Evolutionary conservation across 2,797 vertebrate species (phyloP).

Genomic region (Sardinella longiceps): DNA sequence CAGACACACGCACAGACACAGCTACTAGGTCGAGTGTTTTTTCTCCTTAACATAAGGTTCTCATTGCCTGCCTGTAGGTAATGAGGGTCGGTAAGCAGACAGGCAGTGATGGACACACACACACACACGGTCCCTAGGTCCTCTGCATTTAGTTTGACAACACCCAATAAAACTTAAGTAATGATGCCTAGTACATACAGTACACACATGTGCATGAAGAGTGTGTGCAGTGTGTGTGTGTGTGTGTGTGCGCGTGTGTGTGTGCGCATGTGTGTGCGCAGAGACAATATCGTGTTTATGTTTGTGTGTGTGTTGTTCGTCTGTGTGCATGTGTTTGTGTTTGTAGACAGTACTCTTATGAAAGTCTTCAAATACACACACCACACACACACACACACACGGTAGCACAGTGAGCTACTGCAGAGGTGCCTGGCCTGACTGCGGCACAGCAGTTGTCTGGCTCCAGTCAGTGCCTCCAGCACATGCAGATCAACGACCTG

Average conservation of each 20-base stretch:
- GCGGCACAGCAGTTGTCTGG: slow-evolving; percentile 10
- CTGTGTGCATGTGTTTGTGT: too few species aligned
- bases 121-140: background rate
- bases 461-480: background rate
- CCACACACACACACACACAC: slow-evolving; percentile 8
- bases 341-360: too few species aligned
- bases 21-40: too few species aligned
- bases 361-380: too few species aligned
- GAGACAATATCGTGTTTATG: background rate
- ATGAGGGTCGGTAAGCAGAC: too few species aligned
- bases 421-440: slow-evolving; percentile 14
- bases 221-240: too few species aligned
- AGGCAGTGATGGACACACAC: background rate
- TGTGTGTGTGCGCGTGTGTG: too few species aligned
- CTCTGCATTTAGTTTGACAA: background rate
- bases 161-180: background rate
- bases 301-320: too few species aligned
- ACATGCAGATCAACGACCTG: slow-evolving; percentile 7
- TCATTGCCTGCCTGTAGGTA: too few species aligned
- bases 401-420: background rate
- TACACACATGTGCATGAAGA: background rate
- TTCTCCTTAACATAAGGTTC: too few species aligned
- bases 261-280: too few species aligned
- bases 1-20: too few species aligned
- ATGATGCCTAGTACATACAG: background rate